phyloP scores from a whole-genome alignment of 2,888 invertebrate genomes.

The Phrixothrix hirtus region DNA sequence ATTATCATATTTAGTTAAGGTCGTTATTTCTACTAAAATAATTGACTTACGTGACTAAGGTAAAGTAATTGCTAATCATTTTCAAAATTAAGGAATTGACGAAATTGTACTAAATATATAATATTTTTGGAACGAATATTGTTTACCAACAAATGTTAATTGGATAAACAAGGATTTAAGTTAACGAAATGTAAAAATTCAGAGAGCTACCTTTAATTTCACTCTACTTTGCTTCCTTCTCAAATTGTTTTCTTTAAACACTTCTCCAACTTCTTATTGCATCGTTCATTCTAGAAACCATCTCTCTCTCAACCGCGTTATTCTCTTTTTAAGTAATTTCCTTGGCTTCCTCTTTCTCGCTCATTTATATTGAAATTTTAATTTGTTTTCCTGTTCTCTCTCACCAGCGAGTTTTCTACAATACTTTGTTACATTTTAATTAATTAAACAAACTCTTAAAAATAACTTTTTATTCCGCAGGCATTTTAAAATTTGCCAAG shows the following conservation, averaged over 20 bases:
- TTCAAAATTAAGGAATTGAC: too few relatives aligned
- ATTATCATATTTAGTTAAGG: too few relatives aligned
- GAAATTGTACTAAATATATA: slow-evolving; percentile 7
- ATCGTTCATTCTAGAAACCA: slow-evolving; percentile 35
- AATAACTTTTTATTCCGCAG: slow-evolving; percentile 39
- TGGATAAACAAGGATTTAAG: slow-evolving; percentile 37
- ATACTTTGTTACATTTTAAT: slow-evolving; percentile 48
- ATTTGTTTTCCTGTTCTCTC: slow-evolving; percentile 41
- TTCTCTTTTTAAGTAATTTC: slow-evolving; percentile 35
- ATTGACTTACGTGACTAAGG: too few relatives aligned
- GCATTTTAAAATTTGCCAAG: slow-evolving; percentile 26
- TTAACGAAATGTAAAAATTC: slow-evolving; percentile 38
- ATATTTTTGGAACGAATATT: slow-evolving; percentile 7
- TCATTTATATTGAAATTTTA: slow-evolving; percentile 44
- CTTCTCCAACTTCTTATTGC: slow-evolving; percentile 46
- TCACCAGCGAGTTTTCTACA: slow-evolving; percentile 36
- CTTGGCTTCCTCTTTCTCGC: slow-evolving; percentile 36
- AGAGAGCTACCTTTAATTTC: slow-evolving; percentile 41
- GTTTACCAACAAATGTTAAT: slow-evolving; percentile 38
- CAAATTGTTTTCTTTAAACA: slow-evolving; percentile 49
- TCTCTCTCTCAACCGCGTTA: slow-evolving; percentile 32
- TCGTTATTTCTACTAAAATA: too few relatives aligned
- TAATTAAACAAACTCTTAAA: slow-evolving; percentile 46
- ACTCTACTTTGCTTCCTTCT: slow-evolving; percentile 40
- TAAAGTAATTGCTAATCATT: too few relatives aligned